phyloP scores from a whole-genome alignment of 2,113 vertebrate species.

The Alethe diademata region DNA sequence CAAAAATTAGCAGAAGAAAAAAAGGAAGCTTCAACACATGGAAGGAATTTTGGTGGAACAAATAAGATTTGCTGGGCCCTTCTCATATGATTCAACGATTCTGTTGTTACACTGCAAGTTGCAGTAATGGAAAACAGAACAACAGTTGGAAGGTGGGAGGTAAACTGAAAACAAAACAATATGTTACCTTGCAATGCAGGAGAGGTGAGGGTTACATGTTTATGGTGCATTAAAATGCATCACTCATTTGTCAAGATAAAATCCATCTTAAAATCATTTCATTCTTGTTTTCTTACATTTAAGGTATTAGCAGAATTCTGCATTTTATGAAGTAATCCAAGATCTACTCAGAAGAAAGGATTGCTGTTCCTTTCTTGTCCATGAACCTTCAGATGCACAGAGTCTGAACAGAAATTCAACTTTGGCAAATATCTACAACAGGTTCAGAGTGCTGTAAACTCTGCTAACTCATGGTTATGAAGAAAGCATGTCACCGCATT shows the following conservation, averaged over 20 bases:
- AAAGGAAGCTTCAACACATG: conserved; percentile 73
- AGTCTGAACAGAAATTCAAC: not conserved
- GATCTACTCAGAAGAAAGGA: not conserved
- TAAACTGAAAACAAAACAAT: conserved; percentile 45
- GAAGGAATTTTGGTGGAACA: conserved; percentile 77
- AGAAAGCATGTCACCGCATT: not conserved
- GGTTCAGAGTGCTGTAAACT: not conserved
- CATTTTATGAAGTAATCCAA: conserved; percentile 34
- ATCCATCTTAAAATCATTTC: not conserved
- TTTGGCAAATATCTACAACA: not conserved
- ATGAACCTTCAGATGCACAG: not conserved
- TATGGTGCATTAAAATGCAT: conserved; percentile 10
- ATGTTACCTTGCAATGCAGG: conserved; percentile 35
- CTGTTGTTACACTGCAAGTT: conserved; percentile 69
- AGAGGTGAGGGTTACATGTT: conserved; percentile 48
- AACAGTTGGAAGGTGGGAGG: conserved; percentile 43
- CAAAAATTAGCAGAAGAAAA: conserved; percentile 73
- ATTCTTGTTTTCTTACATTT: not conserved
- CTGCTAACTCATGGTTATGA: not conserved
- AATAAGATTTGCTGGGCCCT: conserved; percentile 74
- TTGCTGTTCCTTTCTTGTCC: not conserved
- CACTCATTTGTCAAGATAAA: not conserved
- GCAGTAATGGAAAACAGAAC: conserved; percentile 71
- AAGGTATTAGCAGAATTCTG: conserved; percentile 1
- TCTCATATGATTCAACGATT: conserved; percentile 76